Evolutionary conservation across 2,113 vertebrate species (phyloP).

Genomic region (Peromyscus leucopus): DNA sequence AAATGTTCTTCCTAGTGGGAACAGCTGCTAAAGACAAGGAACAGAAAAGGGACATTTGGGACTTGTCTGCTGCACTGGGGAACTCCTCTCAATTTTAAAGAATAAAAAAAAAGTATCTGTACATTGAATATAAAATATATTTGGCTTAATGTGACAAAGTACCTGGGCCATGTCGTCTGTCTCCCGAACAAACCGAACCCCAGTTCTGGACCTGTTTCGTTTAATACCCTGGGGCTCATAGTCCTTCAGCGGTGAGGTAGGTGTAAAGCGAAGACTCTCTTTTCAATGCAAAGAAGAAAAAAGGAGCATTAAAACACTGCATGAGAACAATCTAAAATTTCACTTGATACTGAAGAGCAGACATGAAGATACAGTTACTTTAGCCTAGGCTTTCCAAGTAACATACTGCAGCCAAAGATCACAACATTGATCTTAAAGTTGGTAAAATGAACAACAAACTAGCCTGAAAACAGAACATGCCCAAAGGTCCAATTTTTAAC

Average conservation of each 20-base stretch:
- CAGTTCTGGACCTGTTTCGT: conserved; percentile 88
- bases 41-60: background rate
- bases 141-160: conserved; percentile 54
- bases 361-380: background rate
- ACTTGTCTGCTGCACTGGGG: background rate
- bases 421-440: background rate
- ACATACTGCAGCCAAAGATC: background rate
- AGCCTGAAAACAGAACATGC: background rate
- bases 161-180: conserved; percentile 87
- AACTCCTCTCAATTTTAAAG: background rate
- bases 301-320: conserved; percentile 9
- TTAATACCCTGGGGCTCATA: conserved; percentile 82
- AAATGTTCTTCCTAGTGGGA: background rate
- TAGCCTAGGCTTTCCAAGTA: background rate
- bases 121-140: conserved; percentile 11
- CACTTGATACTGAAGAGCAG: background rate
- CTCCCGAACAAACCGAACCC: conserved; percentile 90
- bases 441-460: conserved; percentile 8
- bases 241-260: conserved; percentile 93
- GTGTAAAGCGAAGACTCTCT: conserved; percentile 89
- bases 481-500: conserved; percentile 25
- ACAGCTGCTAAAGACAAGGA: too few relatives aligned
- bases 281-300: conserved; percentile 76
- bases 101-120: background rate
- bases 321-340: conserved; percentile 22